Conservation (phyloP, 2,113 vertebrate genomes). For the Gymnocephalus cernua region DNA sequence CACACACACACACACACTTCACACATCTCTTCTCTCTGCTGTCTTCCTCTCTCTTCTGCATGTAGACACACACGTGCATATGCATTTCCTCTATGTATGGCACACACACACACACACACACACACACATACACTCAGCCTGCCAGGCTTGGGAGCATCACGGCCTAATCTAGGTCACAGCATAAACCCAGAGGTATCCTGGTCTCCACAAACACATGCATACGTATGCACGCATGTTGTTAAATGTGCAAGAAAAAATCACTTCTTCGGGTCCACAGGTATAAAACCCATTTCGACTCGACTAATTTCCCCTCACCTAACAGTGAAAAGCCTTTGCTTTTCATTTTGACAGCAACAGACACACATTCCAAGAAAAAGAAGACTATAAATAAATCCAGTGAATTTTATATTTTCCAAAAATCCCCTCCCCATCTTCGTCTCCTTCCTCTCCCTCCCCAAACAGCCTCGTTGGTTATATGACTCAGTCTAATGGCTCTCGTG, state of each 20-base stretch:
- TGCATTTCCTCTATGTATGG: slow-evolving; percentile 53
- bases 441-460: slow-evolving; percentile 10
- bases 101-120: slow-evolving; percentile 17
- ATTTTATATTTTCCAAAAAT: slow-evolving; percentile 21
- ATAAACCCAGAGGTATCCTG: slow-evolving; percentile 75
- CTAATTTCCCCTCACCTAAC: slow-evolving; percentile 4
- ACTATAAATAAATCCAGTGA: slow-evolving; percentile 20
- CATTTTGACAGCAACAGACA: slow-evolving; percentile 2
- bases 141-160: slow-evolving; percentile 75
- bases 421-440: background rate
- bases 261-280: background rate
- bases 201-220: slow-evolving; percentile 36
- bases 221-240: slow-evolving; percentile 14
- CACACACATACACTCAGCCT: slow-evolving; percentile 45
- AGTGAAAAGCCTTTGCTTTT: background rate
- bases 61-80: slow-evolving; percentile 38
- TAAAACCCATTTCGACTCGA: slow-evolving; percentile 27
- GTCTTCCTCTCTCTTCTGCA: slow-evolving; percentile 30
- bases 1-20: slow-evolving; percentile 7
- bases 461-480: slow-evolving; percentile 22
- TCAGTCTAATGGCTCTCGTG: slow-evolving; percentile 34
- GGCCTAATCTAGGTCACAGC: slow-evolving; percentile 82
- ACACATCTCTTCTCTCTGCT: slow-evolving; percentile 17
- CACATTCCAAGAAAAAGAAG: background rate
- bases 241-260: background rate